Evolutionary conservation across 2,113 vertebrate species (phyloP), one percentile per base, ranked within the genome.

Genomic region (Oryzias javanicus): DNA sequence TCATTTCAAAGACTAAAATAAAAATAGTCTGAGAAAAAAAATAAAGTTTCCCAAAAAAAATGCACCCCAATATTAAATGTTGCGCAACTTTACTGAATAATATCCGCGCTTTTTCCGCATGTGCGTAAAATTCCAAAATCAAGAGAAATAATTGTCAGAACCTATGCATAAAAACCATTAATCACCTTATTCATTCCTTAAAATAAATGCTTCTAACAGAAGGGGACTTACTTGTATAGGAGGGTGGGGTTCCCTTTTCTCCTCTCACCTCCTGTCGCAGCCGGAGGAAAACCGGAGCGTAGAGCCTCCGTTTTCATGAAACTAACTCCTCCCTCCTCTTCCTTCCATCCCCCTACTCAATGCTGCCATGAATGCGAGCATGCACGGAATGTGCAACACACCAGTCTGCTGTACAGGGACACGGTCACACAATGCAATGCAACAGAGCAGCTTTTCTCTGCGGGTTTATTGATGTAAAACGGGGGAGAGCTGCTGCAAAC

Each of bases 291-390:
- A 76, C 27, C 48, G 12, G 49, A 67, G 45, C 53, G 53, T 57
- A 6, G 46, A 52, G 48, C 41, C 35, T 49, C 56, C 8, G 3
- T 64, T 58, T 49, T 53, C 59, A 16, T 14, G 44, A 41, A 2
- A 27, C 72, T 72, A 74, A 77, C 80, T 79, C 80, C 83, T 77
- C 85, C 83, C 70, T 59, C 65, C 25, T 64, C 48, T 67, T 35
- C 53, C 58, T 55, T n/a, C 60, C 54, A 49, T n/a, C 67, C 64
- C 60, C 58, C 46, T 53, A 4, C 18, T 25, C 25, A 1, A 22
- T 47, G 57, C 54, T 20, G 51, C 13, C 60, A 56, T 59, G 55
- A 55, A 52, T 67, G 51, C 5, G 46, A 72, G 61, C 64, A 76
- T 60, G 70, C 52, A 50, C 65, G 69, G 70, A 81, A 82, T 80